Base-by-base conservation (phyloP, 1,140 invertebrate genomes). In the Odontomachus brunneus region DNA sequence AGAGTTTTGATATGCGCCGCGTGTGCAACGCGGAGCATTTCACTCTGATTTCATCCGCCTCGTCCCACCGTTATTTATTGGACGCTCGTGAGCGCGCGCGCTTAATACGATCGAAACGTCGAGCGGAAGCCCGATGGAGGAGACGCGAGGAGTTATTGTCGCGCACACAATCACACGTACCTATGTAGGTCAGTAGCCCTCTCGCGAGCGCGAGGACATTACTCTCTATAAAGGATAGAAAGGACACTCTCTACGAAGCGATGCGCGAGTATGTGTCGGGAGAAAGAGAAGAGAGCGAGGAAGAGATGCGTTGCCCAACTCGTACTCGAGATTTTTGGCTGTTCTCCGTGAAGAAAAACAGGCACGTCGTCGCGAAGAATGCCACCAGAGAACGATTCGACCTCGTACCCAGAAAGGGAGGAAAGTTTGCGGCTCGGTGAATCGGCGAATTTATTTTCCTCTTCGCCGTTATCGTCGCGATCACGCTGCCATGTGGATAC, bases 1-100 rank as follows among this genome's bases (percentile, higher is more conserved):
- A 55, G n/a, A 59, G 38, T 19, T 59, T 80, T 80, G 75, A 80
- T 80, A 80, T 80, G 75, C 75, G 75, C 38, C 17, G 33, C 75
- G 38, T 33, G 24, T 44, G 38, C 38, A 44, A 11, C 15, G 4
- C 14, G 29, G 15, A 55, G 49, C 51, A 71, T 80, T 80, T 76
- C 74, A 76, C 74, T 76, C 73, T 66, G 74, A 67, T 76, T 76
- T 80, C 75, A 71, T 80, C 65, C 65, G 38, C 65, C 49, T 67
- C 24, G 49, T 38, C 63, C 63, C 19, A 5, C 63, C 63, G 51
- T 80, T 80, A 80, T 71, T 80, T 57, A 71, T 80, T 19, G 65
- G 75, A 48, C n/a, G n/a, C 38, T 15, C 60, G 60, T 63, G 60
- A n/a, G n/a, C 38, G 12, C 12, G n/a, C 55, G 53, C 53, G 19